Evolutionary conservation across 2,797 vertebrate species (phyloP).

Genomic region (Hyperoplus lanceolatus): DNA sequence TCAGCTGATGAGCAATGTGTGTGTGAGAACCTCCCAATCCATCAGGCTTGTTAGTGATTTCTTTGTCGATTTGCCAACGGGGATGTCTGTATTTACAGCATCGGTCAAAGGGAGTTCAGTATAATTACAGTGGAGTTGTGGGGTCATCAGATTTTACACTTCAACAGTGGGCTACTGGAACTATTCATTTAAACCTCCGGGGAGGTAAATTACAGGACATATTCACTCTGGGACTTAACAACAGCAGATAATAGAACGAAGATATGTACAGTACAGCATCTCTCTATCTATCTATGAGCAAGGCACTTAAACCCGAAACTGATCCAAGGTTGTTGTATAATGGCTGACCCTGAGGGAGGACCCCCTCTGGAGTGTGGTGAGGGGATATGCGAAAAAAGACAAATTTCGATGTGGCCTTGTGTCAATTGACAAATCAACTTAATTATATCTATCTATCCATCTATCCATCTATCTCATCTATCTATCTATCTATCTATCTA

Average conservation of each 20-base stretch:
- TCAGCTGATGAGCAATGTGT: constrained; percentile 5
- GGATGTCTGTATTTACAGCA: constrained; percentile 35
- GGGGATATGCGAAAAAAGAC: too few species aligned
- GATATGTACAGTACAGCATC: neutral
- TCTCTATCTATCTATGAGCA: neutral
- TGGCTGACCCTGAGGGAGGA: too few species aligned
- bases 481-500: too few species aligned
- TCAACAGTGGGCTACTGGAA: constrained; percentile 21
- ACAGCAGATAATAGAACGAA: neutral
- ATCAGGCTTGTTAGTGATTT: constrained; percentile 19
- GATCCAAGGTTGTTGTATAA: too few species aligned
- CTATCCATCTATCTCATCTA: too few species aligned
- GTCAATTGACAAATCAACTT: too few species aligned
- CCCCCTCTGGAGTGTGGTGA: too few species aligned
- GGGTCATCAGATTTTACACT: constrained; percentile 29
- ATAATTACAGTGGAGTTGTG: constrained; percentile 29
- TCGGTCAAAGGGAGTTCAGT: constrained; percentile 22
- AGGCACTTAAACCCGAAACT: too few species aligned
- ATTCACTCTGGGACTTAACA: constrained; percentile 3
- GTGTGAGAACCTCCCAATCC: constrained; percentile 27
- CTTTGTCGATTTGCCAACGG: neutral
- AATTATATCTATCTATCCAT: neutral
- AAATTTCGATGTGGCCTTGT: too few species aligned
- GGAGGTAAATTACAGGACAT: constrained; percentile 34
- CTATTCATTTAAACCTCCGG: constrained; percentile 47